Evolutionary conservation across 2,113 vertebrate species (phyloP), one percentile per base, ranked within the genome.

Genomic region (Plecotus auritus): DNA sequence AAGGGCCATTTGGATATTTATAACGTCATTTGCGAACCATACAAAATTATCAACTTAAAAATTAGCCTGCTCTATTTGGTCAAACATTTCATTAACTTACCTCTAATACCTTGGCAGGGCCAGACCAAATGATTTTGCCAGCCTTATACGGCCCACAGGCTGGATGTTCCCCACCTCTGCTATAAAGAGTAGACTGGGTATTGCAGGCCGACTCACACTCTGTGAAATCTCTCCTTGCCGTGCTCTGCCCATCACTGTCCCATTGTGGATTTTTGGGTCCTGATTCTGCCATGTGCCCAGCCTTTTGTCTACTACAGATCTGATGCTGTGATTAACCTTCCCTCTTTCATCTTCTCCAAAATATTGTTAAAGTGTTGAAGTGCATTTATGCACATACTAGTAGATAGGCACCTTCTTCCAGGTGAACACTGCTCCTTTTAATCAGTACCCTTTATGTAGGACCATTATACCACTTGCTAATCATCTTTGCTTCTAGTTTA

Each of bases 331-430:
- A 90, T 92, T 92, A 88, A 66, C 32, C 45, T 90, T 73, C 61
- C 80, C 18, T 93, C 64, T 94, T 90, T 93, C 83, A 49, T 88
- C 85, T 88, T 85, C 70, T 91, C 74, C 85, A 95, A 91, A 96
- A 86, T 95, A 96, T 83, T 72, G 72, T 94, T 74, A 87, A 72
- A 74, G 72, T 92, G 45, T 91, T 82, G 45, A 64, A 47, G 30
- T 73, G 73, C 42, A 56, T 80, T 82, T 93, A 49, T 76, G 64
- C 11, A 49, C 49, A n/a, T 83, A 40, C n/a, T 70, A 64, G 40
- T 83, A 56, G 90, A 67, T 64, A 74, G 66, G 54, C 66, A 49
- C 61, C 54, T 95, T 80, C 70, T 80, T 96, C 72, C 45, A 83
- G 37, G 69, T 91, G 72, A 83, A 95, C 45, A 11, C 64, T 80